phyloP scores from a whole-genome alignment of 2,113 vertebrate genomes.

The Rhineura floridana region DNA sequence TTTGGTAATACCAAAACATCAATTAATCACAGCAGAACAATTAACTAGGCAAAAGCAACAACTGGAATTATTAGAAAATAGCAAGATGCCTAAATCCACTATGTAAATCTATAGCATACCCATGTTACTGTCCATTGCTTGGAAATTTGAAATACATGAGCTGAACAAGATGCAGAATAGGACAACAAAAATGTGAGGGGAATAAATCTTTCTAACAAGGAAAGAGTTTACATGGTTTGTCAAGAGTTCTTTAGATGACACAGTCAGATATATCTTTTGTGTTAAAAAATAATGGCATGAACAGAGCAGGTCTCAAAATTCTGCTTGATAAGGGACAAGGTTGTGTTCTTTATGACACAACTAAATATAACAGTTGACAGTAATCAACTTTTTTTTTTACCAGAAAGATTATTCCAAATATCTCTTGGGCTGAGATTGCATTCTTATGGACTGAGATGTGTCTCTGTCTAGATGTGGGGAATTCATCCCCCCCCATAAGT shows the following conservation, averaged over 20 bases:
- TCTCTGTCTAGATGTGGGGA: not conserved
- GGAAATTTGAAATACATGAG: no score
- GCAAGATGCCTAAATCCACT: not conserved
- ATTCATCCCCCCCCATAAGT: no score
- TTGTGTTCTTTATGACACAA: not conserved
- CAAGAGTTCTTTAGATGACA: not conserved
- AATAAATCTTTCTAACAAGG: not conserved
- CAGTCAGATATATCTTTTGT: not conserved
- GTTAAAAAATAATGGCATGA: not conserved
- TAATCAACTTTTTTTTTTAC: not conserved
- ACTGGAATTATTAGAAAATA: not conserved
- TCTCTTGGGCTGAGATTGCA: not conserved
- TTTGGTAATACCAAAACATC: not conserved
- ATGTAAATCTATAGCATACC: not conserved
- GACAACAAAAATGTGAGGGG: not conserved
- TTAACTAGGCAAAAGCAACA: not conserved
- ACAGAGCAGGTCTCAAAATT: not conserved
- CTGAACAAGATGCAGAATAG: not conserved
- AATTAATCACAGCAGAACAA: not conserved
- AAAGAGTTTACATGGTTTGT: not conserved
- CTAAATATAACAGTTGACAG: not conserved
- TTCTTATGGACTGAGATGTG: slow-evolving; percentile 12
- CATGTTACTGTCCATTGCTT: not conserved
- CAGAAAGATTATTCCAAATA: not conserved
- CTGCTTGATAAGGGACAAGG: not conserved